Percentiles rank a stretch among this genome's conserved stretches.
Evolutionary conservation across 2,797 vertebrate species (phyloP).

Genomic region (Ptychadena robeensis): DNA sequence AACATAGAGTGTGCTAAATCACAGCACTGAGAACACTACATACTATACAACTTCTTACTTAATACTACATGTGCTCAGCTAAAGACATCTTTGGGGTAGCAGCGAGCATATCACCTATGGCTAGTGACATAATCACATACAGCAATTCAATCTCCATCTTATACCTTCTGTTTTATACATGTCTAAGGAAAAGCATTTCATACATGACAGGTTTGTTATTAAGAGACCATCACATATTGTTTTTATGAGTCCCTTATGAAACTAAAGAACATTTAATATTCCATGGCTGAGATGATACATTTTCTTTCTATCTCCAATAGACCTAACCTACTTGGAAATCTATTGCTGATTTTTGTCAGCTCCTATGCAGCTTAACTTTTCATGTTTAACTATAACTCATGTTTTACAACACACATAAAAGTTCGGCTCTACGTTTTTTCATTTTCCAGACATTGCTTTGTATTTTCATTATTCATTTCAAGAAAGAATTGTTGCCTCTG

Average conservation of each 20-base stretch:
- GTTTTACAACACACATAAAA: slow-evolving; percentile 39
- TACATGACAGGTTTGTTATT: background rate
- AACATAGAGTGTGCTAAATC: too few relatives aligned
- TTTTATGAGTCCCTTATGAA: slow-evolving; percentile 22
- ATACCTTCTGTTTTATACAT: background rate
- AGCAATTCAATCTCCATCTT: background rate
- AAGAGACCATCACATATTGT: slow-evolving; percentile 13
- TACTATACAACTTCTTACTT: background rate
- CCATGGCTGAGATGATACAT: slow-evolving; percentile 31
- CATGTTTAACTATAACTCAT: slow-evolving; percentile 47
- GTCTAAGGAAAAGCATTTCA: background rate
- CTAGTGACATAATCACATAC: slow-evolving; percentile 1
- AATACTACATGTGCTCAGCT: background rate
- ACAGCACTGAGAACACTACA: background rate
- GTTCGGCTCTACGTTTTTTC: slow-evolving; percentile 44
- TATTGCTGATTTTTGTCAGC: slow-evolving; percentile 24
- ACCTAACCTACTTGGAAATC: slow-evolving; percentile 30
- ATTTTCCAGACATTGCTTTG: slow-evolving; percentile 42
- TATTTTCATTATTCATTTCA: slow-evolving; percentile 49
- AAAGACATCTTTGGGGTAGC: background rate
- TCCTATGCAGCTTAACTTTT: slow-evolving; percentile 38
- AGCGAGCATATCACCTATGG: background rate
- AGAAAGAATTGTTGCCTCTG: slow-evolving; percentile 53
- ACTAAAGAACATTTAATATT: slow-evolving; percentile 21
- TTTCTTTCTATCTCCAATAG: slow-evolving; percentile 29